A percentile compares a stretch with the other conserved stretches of the same genome.
These are phyloP conservation scores for Tenthredo notha DNA, from an alignment of 2,888 invertebrate genomes.

Conservation along the genomic window DNA sequence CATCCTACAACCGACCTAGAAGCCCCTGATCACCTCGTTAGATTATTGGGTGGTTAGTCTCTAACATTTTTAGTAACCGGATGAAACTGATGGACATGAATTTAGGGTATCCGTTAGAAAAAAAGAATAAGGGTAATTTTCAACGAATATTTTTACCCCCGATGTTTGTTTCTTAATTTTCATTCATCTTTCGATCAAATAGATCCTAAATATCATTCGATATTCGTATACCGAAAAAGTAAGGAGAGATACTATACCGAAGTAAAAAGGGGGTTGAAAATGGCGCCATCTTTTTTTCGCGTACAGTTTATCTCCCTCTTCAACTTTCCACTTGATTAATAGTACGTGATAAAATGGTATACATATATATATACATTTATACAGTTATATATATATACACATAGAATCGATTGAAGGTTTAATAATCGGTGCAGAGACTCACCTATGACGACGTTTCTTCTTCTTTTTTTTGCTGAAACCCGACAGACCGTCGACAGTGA, in stretches of 20 bases:
- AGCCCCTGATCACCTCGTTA: constrained; percentile 41
- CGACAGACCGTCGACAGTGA: constrained; percentile 89
- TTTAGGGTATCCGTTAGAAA: background rate
- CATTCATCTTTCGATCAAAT: background rate
- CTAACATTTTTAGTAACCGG: background rate
- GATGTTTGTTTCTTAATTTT: background rate
- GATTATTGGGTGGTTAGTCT: constrained; percentile 4
- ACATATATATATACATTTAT: background rate
- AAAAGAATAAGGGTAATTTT: too few relatives aligned
- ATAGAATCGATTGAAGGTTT: background rate
- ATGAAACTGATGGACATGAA: background rate
- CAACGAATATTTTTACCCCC: background rate
- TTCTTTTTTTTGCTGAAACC: constrained; percentile 95
- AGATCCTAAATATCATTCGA: background rate
- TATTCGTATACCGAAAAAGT: background rate
- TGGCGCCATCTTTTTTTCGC: background rate
- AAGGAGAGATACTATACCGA: background rate
- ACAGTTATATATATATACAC: background rate
- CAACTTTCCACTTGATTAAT: background rate
- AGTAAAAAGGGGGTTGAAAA: background rate
- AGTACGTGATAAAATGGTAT: background rate
- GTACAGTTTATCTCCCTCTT: background rate
- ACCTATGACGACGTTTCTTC: constrained; percentile 97
- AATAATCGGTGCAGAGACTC: constrained; percentile 76
- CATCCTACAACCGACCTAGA: constrained; percentile 23